These are phyloP conservation scores for Xenopus petersii DNA, from an alignment of 2,797 vertebrate species.

Conservation along the genomic window DNA sequence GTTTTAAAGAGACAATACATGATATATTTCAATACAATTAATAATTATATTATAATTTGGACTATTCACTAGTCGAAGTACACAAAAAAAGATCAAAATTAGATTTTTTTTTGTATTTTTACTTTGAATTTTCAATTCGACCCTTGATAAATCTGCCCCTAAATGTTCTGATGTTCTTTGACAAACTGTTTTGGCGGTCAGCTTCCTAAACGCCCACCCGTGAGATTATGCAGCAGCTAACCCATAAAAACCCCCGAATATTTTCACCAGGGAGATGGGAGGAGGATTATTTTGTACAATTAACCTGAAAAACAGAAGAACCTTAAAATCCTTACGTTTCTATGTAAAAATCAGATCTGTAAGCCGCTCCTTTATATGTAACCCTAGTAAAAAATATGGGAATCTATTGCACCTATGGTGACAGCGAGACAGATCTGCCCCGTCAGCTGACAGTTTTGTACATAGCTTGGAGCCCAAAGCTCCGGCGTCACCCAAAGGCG, in stretches of 20 bases:
- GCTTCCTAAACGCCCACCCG: neutral
- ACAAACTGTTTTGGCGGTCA: conserved; percentile 8
- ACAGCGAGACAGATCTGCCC: conserved; percentile 58
- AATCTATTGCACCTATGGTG: conserved; percentile 70
- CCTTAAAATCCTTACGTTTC: conserved; percentile 26
- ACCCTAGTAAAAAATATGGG: conserved; percentile 66
- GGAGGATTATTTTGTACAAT: conserved; percentile 59
- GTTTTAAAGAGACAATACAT: too few relatives aligned
- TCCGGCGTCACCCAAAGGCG: conserved; percentile 74
- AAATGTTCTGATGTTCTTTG: neutral
- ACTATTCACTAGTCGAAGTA: too few relatives aligned
- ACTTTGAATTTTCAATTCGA: too few relatives aligned
- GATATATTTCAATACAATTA: too few relatives aligned
- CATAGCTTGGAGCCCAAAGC: conserved; percentile 66
- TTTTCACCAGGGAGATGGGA: conserved; percentile 52
- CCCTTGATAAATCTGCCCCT: neutral
- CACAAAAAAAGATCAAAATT: too few relatives aligned
- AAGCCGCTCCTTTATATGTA: conserved; percentile 41
- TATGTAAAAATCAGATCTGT: conserved; percentile 60
- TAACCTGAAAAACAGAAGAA: conserved; percentile 58
- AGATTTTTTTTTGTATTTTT: too few relatives aligned
- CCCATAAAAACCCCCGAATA: neutral
- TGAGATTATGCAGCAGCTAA: conserved; percentile 10
- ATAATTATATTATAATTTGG: too few relatives aligned
- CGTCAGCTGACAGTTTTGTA: conserved; percentile 68